These are phyloP conservation scores for Drosophila kanapiae DNA, from an alignment of 1,140 invertebrate genomes.

Conservation along the genomic window DNA sequence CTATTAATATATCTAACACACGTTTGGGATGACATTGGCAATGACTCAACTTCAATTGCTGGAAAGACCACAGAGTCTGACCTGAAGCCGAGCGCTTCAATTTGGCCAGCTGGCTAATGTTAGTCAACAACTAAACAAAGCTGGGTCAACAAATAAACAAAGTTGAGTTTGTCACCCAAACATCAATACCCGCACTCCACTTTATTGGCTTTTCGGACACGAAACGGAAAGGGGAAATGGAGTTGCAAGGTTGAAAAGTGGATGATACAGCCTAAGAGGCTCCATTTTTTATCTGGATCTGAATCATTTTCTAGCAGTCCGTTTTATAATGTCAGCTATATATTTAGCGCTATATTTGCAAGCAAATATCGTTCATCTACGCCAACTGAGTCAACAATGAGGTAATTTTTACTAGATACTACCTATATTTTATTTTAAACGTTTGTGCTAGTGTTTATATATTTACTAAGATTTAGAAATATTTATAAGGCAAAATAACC, in stretches of 20 bases:
- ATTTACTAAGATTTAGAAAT: too few species aligned
- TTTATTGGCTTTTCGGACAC: conserved; percentile 23
- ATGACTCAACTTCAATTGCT: conserved; percentile 40
- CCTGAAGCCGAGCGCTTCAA: conserved; percentile 25
- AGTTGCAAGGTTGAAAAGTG: conserved; percentile 38
- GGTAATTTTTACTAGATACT: conserved; percentile 41
- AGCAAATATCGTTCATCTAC: conserved; percentile 42
- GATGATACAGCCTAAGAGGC: neutral
- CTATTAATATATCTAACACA: conserved; percentile 20
- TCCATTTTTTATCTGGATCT: neutral
- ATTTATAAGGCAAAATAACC: too few species aligned
- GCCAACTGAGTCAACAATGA: conserved; percentile 76
- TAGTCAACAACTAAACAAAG: conserved; percentile 38
- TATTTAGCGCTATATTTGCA: conserved; percentile 47
- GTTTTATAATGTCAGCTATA: conserved; percentile 21
- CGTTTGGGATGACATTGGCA: conserved; percentile 26
- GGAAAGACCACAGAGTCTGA: conserved; percentile 31
- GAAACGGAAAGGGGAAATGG: conserved; percentile 20
- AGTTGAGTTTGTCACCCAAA: conserved; percentile 19
- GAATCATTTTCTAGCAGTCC: conserved; percentile 19
- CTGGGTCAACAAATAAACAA: conserved; percentile 23
- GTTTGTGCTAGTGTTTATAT: too few species aligned
- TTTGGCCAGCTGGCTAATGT: conserved; percentile 42
- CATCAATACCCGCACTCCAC: conserved; percentile 2
- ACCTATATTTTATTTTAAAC: neutral